A percentile compares a stretch with the other conserved stretches of the same genome.
Conservation (phyloP, 2,797 vertebrate species). For the Falco peregrinus region DNA sequence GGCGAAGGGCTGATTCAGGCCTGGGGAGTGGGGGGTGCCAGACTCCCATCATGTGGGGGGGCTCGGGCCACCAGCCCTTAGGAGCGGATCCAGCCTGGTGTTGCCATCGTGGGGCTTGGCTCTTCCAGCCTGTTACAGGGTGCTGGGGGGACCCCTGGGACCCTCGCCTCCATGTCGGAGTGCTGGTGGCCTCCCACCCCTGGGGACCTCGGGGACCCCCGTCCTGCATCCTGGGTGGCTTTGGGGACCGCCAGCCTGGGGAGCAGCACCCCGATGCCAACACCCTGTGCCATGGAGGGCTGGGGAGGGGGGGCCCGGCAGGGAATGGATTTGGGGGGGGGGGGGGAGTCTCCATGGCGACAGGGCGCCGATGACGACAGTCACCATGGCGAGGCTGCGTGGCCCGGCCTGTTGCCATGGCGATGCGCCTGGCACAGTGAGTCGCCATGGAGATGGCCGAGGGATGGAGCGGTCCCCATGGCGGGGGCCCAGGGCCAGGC, state of each 20-base stretch:
- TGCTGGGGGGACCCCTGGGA: background rate
- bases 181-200: background rate
- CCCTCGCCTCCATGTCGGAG: fast-evolving
- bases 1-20: fast-evolving
- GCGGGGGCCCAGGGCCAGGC: background rate
- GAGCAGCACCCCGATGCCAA: background rate
- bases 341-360: constrained; percentile 48
- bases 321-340: constrained; percentile 13
- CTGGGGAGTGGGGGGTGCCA: background rate
- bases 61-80: fast-evolving
- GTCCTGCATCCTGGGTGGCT: fast-evolving
- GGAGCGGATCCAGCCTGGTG: fast-evolving
- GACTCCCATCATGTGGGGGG: fast-evolving
- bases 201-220: background rate
- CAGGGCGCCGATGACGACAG: constrained; percentile 59
- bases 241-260: background rate
- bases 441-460: constrained; percentile 71
- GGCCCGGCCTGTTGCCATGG: constrained; percentile 62
- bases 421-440: constrained; percentile 47
- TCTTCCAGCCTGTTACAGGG: fast-evolving
- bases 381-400: constrained; percentile 59
- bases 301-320: background rate
- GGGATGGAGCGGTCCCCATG: constrained; percentile 58
- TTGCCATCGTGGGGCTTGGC: fast-evolving
- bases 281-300: background rate